A percentile compares a stretch with the other conserved stretches of the same genome.
Evolutionary conservation across 2,888 invertebrate genomes (phyloP).

Genomic region (Acutogordius australiensis): DNA sequence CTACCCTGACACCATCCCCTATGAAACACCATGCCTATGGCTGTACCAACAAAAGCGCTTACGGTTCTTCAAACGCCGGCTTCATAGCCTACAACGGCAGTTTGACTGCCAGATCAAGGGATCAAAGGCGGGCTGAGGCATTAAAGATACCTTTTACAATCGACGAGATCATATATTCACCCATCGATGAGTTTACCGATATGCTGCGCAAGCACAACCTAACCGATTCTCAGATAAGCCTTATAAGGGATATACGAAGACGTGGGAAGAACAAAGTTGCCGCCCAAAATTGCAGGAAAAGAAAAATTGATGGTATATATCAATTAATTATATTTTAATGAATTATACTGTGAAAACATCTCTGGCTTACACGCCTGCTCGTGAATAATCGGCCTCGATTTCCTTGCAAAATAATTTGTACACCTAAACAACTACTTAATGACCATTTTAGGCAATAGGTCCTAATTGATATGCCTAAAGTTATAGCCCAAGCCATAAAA

Average conservation of each 20-base stretch:
- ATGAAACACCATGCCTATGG: no score
- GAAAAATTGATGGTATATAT: slow-evolving; percentile 31
- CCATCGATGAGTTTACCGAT: slow-evolving; percentile 92
- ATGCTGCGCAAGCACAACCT: slow-evolving; percentile 65
- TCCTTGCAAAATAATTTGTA: no score
- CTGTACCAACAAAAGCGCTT: no score
- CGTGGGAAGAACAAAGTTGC: slow-evolving; percentile 47
- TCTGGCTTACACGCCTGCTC: no score
- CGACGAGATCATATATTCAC: slow-evolving; percentile 64
- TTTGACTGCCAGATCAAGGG: slow-evolving; percentile 14
- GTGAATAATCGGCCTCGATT: no score
- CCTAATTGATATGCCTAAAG: no score
- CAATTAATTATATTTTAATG: neutral
- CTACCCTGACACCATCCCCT: no score
- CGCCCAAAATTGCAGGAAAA: slow-evolving; percentile 86
- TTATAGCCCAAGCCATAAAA: no score
- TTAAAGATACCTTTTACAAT: slow-evolving; percentile 40
- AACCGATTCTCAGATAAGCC: slow-evolving; percentile 59
- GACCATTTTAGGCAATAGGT: no score
- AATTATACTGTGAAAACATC: no score
- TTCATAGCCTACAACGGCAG: neutral
- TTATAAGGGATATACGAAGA: slow-evolving; percentile 64
- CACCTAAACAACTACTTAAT: no score
- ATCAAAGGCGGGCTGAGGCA: slow-evolving; percentile 19
- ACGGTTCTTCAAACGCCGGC: no score